phyloP scores from a whole-genome alignment of 1,140 invertebrate species.

The Matsumurasca onukii region DNA sequence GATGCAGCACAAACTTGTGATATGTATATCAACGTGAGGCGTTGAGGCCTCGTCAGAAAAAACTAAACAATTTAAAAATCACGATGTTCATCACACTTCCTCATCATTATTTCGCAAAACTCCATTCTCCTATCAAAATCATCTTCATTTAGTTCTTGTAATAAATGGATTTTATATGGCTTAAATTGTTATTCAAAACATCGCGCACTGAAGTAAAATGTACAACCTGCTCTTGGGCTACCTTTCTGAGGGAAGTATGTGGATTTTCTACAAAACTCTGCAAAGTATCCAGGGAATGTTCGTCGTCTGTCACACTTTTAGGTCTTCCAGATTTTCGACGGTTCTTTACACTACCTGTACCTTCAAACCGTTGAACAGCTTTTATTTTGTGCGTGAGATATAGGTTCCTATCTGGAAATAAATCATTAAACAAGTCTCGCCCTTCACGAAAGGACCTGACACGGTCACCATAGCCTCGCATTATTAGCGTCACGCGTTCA shows the following conservation, averaged over 20 bases:
- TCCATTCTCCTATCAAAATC: not conserved
- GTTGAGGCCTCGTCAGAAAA: not conserved
- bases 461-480: not conserved
- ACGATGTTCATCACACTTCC: not conserved
- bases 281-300: not conserved
- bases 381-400: not conserved
- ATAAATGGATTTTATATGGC: not conserved
- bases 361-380: not conserved
- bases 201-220: not conserved
- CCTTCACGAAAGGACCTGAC: not conserved
- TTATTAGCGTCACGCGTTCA: not conserved
- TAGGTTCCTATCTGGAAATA: not conserved
- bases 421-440: not conserved
- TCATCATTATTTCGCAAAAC: conserved; percentile 1
- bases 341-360: not conserved
- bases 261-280: not conserved
- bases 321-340: not conserved
- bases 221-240: not conserved
- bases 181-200: not conserved
- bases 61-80: not conserved
- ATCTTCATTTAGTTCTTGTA: not conserved
- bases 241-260: not conserved
- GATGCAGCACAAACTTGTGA: too few species aligned
- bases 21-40: too few species aligned
- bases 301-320: not conserved